Base-by-base conservation (phyloP, 2,797 vertebrate genomes). In the Heliangelus exortis region DNA sequence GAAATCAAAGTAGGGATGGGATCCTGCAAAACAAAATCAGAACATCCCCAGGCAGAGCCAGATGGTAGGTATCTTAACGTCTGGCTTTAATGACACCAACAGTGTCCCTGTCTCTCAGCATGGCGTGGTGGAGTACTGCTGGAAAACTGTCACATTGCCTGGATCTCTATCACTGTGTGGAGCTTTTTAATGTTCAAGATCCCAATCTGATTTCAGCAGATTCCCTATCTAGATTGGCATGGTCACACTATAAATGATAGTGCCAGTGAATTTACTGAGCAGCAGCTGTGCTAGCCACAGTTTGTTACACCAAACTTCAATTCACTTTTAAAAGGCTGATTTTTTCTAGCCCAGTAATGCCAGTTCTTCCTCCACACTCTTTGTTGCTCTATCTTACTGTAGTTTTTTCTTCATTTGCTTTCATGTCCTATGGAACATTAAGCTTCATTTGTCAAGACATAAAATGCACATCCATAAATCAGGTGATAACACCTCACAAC, bases 341-440 rank as follows among this genome's bases (percentile, higher is more conserved):
- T 39, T 76, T 26, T 19, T 53, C 3, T 25, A 83, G 39, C 43
- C 26, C 26, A 18, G 26, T 7, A 33, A 7, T 25, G 20, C 31
- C 66, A 66, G 20, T 75, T n/a, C 34, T 85, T 15, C 65, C 75
- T 78, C 41, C 17, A 17, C 0, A 1, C 12, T 84, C 18, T 84
- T 68, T 45, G 12, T 62, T 79, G 41, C 36, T 80, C 28, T 34
- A 74, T 15, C 13, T 86, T 65, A 41, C 29, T 13, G 9, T 12
- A 78, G 31, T 15, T 61, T 17, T 68, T 61, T 47, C 58, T 61
- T 88, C 19, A 22, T 89, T 93, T 88, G 48, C 82, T 82, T 93
- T 80, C 54, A n/a, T 83, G 57, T 48, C 10, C 33, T 17, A 9
- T 72, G 72, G 51, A 84, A 59, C 51, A 62, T 78, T 86, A 66